A percentile compares a stretch with the other conserved stretches of the same genome.
These are phyloP conservation scores for Pardosa pseudoannulata DNA, from an alignment of 2,888 invertebrate genomes.

Conservation along the genomic window DNA sequence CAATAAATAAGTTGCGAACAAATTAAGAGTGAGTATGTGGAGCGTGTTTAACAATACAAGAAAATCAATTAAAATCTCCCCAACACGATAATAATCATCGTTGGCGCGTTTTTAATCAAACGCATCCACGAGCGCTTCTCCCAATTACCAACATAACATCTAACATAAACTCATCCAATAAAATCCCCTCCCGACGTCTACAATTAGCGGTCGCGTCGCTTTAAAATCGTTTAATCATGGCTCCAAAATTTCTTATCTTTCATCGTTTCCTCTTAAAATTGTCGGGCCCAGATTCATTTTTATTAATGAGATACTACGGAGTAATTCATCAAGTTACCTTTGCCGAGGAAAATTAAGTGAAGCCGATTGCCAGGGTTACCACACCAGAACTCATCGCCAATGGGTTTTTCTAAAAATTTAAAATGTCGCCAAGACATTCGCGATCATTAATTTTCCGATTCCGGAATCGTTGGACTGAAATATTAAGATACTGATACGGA, in stretches of 20 bases:
- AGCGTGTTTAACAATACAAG: too few relatives aligned
- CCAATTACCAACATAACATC: not conserved
- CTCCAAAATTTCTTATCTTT: slow-evolving; percentile 57
- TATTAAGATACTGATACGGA: not conserved
- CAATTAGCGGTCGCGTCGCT: slow-evolving; percentile 60
- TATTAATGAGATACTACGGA: slow-evolving; percentile 68
- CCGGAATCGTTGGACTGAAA: slow-evolving; percentile 5
- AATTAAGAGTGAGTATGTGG: too few relatives aligned
- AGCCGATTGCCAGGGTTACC: slow-evolving; percentile 57
- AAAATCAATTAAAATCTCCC: not conserved
- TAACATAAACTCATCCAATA: slow-evolving; percentile 2
- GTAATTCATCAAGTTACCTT: slow-evolving; percentile 70
- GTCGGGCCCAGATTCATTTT: slow-evolving; percentile 72
- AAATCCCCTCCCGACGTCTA: slow-evolving; percentile 17
- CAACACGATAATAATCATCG: not conserved
- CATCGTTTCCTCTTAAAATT: slow-evolving; percentile 67
- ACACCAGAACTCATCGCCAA: slow-evolving; percentile 43
- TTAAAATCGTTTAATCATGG: slow-evolving; percentile 70
- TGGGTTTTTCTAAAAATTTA: slow-evolving; percentile 9
- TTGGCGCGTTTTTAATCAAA: slow-evolving; percentile 9
- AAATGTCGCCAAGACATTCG: slow-evolving; percentile 3
- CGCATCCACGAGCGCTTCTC: not conserved
- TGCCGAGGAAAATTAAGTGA: slow-evolving; percentile 42
- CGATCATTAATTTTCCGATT: slow-evolving; percentile 8
- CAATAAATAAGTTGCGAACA: too few relatives aligned